These are phyloP conservation scores for Sphenodon punctatus DNA, from an alignment of 2,797 vertebrate species.

Conservation along the genomic window DNA sequence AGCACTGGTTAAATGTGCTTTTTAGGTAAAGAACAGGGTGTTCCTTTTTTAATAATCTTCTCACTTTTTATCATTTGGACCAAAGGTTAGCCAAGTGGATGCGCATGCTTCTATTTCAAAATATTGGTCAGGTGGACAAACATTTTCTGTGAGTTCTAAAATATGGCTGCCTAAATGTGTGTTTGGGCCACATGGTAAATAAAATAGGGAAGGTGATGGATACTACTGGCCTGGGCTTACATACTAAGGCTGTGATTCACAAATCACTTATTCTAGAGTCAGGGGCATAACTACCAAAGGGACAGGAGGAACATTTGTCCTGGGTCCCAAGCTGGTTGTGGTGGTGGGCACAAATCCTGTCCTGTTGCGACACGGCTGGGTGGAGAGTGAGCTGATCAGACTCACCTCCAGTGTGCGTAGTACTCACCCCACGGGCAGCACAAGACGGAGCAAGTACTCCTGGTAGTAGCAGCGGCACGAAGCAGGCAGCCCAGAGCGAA, in stretches of 20 bases:
- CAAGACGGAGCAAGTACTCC: too few relatives aligned
- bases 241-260: too few relatives aligned
- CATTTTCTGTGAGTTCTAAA: background rate
- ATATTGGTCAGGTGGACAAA: constrained; percentile 10
- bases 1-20: background rate
- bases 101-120: background rate
- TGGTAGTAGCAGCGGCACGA: too few relatives aligned
- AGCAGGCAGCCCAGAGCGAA: too few relatives aligned
- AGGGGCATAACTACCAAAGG: too few relatives aligned
- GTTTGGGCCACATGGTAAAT: background rate
- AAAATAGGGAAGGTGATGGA: background rate
- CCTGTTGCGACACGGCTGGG: too few relatives aligned
- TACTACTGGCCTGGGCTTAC: background rate
- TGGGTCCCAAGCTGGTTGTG: too few relatives aligned
- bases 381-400: too few relatives aligned
- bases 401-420: too few relatives aligned
- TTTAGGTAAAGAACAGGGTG: background rate
- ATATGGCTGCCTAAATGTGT: background rate
- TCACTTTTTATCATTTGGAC: constrained; percentile 31
- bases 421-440: too few relatives aligned
- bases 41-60: constrained; percentile 24
- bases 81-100: constrained; percentile 2
- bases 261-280: too few relatives aligned
- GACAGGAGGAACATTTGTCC: background rate
- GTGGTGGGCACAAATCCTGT: too few relatives aligned